Conservation (phyloP, 2,113 vertebrate species). For the Lycaon pictus region DNA sequence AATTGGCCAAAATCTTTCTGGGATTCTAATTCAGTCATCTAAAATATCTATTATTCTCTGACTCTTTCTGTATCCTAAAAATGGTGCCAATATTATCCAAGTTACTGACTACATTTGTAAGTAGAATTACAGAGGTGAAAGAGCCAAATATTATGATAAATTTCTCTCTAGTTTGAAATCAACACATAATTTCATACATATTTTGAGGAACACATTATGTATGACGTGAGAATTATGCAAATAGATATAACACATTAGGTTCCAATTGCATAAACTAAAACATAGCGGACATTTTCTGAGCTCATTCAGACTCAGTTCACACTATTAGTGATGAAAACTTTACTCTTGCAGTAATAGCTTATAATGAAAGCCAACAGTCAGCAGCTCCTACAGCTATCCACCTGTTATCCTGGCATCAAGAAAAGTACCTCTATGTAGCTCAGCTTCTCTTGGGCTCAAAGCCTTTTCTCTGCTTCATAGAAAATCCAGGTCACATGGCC, state of each 20-base stretch:
- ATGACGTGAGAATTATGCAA: slow-evolving; percentile 36
- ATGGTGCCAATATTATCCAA: not conserved
- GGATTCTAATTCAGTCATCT: not conserved
- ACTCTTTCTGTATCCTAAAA: not conserved
- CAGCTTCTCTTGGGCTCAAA: not conserved
- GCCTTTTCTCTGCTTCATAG: not conserved
- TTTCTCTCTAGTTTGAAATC: slow-evolving; percentile 39
- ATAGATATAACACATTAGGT: not conserved
- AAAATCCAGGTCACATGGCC: not conserved
- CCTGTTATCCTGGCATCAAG: not conserved
- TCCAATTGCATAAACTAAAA: slow-evolving; percentile 29
- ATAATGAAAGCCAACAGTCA: not conserved
- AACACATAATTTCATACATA: slow-evolving; percentile 2
- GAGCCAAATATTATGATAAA: slow-evolving; percentile 37
- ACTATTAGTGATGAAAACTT: not conserved
- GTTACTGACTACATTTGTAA: slow-evolving; percentile 14
- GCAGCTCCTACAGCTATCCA: not conserved
- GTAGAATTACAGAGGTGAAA: not conserved
- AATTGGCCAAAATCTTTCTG: not conserved
- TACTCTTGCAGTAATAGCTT: not conserved
- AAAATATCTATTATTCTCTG: not conserved
- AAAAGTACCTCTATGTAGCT: not conserved
- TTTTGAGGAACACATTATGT: slow-evolving; percentile 4
- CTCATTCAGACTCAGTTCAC: not conserved
- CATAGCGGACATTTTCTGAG: not conserved